Evolutionary conservation across 2,888 invertebrate species (phyloP).

Genomic region (Scotopteryx bipunctaria): DNA sequence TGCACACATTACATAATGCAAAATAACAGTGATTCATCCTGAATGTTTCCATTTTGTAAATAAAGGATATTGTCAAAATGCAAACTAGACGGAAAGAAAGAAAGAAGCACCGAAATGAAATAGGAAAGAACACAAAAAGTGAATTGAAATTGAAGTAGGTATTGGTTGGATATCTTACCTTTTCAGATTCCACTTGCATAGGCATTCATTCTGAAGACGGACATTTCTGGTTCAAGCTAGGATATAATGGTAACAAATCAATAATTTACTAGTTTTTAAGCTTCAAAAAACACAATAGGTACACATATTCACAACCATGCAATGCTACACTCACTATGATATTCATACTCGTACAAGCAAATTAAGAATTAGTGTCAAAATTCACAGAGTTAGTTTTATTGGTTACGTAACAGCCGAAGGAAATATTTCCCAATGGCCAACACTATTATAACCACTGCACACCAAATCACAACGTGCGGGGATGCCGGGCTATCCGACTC

Average conservation of each 20-base stretch:
- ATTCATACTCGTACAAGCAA: slow-evolving; percentile 33
- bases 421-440: slow-evolving; percentile 71
- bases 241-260: slow-evolving; percentile 17
- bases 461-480: slow-evolving; percentile 77
- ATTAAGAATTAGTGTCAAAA: slow-evolving; percentile 45
- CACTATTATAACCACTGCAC: slow-evolving; percentile 77
- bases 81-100: slow-evolving; percentile 27
- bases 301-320: slow-evolving; percentile 56
- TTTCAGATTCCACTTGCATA: slow-evolving; percentile 30
- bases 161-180: slow-evolving; percentile 51
- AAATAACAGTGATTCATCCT: slow-evolving; percentile 41
- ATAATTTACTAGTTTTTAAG: slow-evolving; percentile 8
- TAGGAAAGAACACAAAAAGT: too few relatives aligned
- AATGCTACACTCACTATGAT: slow-evolving; percentile 48
- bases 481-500: slow-evolving; percentile 72
- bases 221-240: slow-evolving; percentile 26
- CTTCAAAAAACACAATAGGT: slow-evolving; percentile 24
- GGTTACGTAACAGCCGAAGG: slow-evolving; percentile 63
- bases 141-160: slow-evolving; percentile 1
- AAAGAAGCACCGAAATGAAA: too few relatives aligned
- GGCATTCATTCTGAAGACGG: slow-evolving; percentile 25
- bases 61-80: slow-evolving; percentile 36
- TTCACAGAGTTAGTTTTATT: slow-evolving; percentile 53
- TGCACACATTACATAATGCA: slow-evolving; percentile 37
- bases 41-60: slow-evolving; percentile 45